These are phyloP conservation scores for Serinus canaria DNA, from an alignment of 2,113 vertebrate species.

Conservation along the genomic window DNA sequence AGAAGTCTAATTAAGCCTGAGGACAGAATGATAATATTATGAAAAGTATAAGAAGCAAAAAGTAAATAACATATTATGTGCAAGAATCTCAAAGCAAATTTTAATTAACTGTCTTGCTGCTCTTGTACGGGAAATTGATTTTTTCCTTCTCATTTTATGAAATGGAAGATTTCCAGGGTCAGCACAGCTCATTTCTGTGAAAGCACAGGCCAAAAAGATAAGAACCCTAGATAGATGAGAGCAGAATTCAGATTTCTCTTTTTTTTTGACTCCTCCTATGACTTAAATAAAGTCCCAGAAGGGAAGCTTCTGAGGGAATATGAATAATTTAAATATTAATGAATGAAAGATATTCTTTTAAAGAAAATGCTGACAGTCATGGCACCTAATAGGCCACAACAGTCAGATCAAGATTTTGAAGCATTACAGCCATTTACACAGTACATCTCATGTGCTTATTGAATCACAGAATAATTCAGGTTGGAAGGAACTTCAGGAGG, in stretches of 20 bases:
- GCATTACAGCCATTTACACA: background rate
- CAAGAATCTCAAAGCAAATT: slow-evolving; percentile 10
- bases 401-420: background rate
- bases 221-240: background rate
- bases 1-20: slow-evolving; percentile 26
- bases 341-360: slow-evolving; percentile 14
- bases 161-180: slow-evolving; percentile 10
- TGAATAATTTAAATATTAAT: slow-evolving; percentile 43
- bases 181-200: slow-evolving; percentile 17
- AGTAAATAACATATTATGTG: slow-evolving; percentile 14
- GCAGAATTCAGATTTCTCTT: background rate
- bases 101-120: slow-evolving; percentile 27
- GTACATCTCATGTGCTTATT: background rate
- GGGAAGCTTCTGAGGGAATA: background rate
- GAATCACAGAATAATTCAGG: background rate
- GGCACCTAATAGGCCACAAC: background rate
- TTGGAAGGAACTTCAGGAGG: background rate
- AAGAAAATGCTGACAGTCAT: background rate
- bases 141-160: background rate
- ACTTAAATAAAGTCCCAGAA: background rate
- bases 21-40: slow-evolving; percentile 31
- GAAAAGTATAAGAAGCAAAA: slow-evolving; percentile 18
- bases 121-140: background rate
- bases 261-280: background rate
- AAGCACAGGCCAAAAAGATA: background rate